Evolutionary conservation across 2,888 invertebrate species (phyloP).

Genomic region (Andrena trimmerana): DNA sequence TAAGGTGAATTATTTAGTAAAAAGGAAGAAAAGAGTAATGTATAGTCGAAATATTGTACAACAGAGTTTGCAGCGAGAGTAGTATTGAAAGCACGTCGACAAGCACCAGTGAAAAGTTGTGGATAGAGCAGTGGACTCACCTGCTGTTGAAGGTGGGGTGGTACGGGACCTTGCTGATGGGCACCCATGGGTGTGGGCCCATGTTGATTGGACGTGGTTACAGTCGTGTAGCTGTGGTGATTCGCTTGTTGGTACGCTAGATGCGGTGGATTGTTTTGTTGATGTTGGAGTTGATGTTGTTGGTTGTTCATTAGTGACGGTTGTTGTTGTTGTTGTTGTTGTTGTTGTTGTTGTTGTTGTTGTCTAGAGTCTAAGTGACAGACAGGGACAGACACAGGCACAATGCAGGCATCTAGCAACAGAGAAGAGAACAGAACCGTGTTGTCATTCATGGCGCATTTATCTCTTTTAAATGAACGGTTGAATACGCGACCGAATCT

Average conservation of each 20-base stretch:
- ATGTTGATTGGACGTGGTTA: constrained; percentile 84
- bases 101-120: constrained; percentile 59
- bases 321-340: constrained; percentile 83
- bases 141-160: constrained; percentile 84
- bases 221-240: constrained; percentile 85
- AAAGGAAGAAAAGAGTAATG: neutral
- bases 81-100: constrained; percentile 47
- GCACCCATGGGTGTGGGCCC: constrained; percentile 81
- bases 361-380: constrained; percentile 86
- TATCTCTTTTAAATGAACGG: constrained; percentile 54
- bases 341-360: constrained; percentile 83
- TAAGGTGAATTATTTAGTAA: neutral
- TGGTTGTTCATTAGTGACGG: constrained; percentile 83
- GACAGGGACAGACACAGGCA: constrained; percentile 86
- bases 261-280: constrained; percentile 85
- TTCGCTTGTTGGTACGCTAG: constrained; percentile 86
- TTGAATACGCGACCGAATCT: constrained; percentile 44
- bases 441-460: constrained; percentile 85
- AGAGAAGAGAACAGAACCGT: constrained; percentile 89
- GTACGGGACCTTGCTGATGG: constrained; percentile 83
- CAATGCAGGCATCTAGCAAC: constrained; percentile 97
- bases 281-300: constrained; percentile 83
- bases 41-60: constrained; percentile 37
- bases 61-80: constrained; percentile 24
- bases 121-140: constrained; percentile 80